phyloP scores from a whole-genome alignment of 2,113 vertebrate species.

The Dendrocopos noguchii region DNA sequence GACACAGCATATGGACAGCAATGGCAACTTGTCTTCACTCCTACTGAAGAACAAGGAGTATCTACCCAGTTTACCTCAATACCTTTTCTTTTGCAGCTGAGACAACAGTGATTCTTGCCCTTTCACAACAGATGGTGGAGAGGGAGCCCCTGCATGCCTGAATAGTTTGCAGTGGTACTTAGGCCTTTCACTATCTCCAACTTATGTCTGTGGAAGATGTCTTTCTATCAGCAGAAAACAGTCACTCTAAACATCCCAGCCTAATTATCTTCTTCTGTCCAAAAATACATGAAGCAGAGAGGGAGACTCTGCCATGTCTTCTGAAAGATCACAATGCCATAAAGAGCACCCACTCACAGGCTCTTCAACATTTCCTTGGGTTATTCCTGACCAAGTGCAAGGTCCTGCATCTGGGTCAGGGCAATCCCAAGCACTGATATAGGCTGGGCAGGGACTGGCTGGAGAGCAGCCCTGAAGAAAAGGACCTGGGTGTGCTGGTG shows the following conservation, averaged over 20 bases:
- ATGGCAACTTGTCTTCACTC: neutral
- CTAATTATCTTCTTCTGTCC: accelerated
- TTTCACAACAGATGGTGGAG: neutral
- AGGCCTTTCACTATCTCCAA: neutral
- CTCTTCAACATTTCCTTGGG: neutral
- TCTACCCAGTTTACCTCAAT: neutral
- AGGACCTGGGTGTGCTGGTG: too few species aligned
- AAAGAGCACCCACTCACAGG: neutral
- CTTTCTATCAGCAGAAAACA: neutral
- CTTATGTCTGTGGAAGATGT: neutral
- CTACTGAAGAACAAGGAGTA: too few species aligned
- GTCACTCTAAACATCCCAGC: neutral
- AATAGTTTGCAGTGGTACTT: neutral
- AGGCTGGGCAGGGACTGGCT: too few species aligned
- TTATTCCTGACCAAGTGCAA: neutral
- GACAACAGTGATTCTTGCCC: neutral
- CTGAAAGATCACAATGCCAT: neutral
- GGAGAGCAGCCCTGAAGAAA: too few species aligned
- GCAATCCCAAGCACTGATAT: too few species aligned
- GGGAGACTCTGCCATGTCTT: neutral
- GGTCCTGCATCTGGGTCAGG: too few species aligned
- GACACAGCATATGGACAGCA: neutral
- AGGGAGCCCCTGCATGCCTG: neutral
- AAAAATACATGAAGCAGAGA: neutral
- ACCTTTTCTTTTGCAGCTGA: neutral